Base-by-base conservation (phyloP, 2,888 invertebrate genomes). In the Desoria tigrina region DNA sequence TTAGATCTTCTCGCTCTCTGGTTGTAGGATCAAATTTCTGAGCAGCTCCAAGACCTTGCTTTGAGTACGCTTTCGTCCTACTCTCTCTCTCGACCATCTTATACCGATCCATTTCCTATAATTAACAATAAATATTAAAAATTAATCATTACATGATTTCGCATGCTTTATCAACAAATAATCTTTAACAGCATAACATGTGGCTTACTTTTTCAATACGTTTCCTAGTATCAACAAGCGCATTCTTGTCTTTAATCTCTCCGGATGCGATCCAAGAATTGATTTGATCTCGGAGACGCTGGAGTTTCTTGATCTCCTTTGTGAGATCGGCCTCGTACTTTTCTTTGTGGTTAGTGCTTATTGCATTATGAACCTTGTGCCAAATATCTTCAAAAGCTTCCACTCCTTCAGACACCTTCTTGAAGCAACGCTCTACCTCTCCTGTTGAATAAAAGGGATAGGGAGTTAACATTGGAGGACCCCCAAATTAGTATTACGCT, bases 321-420 rank as follows among this genome's bases (percentile, higher is more conserved):
- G 99, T 99, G 86, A 99, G 94, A 86, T 99, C 99, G 78, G 95
- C 95, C 85, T 98, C 98, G 89, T 97, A 98, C 83, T 98, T 98
- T 83, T 98, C 97, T 83, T 98, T 98, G 84, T 98, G 98, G 85
- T 97, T 98, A 83, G 92, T 94, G 84, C 97, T 98, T 76, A 94
- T 93, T 77, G 97, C 96, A 92, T 94, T 95, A 84, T 97, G 96
- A 78, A 97, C 96, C 84, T 98, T 98, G 83, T 95, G 92, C 97
- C 97, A 98, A 83, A 96, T 97, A 84, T 98, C 97, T 83, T 98
- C 95, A 84, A 98, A 98, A 77, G 95, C 94, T 83, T 98, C 97
- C 77, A 98, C 97, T 78, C 98, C 98, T 84, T 98, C 98, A 74
- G 92, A 90, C 78, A 98, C 97, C 87, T 97, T 98, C 86, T 98